Conservation (phyloP, 2,888 invertebrate genomes). For the Eristalinus aeneus region DNA sequence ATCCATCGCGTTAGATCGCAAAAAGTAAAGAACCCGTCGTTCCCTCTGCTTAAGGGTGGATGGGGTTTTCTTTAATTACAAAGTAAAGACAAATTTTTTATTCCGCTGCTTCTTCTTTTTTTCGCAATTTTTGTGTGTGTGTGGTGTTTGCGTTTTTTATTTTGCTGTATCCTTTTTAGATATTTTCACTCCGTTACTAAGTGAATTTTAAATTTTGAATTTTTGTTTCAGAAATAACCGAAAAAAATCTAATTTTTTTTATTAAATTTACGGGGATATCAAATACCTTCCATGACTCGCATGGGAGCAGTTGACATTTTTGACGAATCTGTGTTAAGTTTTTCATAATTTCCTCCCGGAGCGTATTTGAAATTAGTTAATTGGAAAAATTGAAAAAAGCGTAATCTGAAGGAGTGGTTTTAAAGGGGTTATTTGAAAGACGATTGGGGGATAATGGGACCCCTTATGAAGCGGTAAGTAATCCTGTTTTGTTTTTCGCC, state of each 20-base stretch:
- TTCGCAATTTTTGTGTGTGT: conserved; percentile 11
- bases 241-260: conserved; percentile 26
- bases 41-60: conserved; percentile 74
- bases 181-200: not conserved
- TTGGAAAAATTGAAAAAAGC: conserved; percentile 66
- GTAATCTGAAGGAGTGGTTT: conserved; percentile 19
- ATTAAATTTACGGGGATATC: not conserved
- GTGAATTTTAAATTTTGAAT: not conserved
- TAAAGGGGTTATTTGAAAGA: conserved; percentile 65
- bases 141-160: not conserved
- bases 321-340: conserved; percentile 62
- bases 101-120: conserved; percentile 13
- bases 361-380: not conserved
- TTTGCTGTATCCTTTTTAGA: conserved; percentile 15
- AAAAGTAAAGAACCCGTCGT: conserved; percentile 69
- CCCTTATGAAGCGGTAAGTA: conserved; percentile 80
- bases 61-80: conserved; percentile 72
- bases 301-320: conserved; percentile 54
- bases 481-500: not conserved
- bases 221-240: conserved; percentile 56
- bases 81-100: conserved; percentile 40
- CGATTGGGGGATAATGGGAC: conserved; percentile 80
- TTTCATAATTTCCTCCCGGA: conserved; percentile 45
- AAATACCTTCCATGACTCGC: conserved; percentile 42
- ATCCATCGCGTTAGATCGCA: conserved; percentile 79